Conservation (phyloP, 2,888 invertebrate species). For the Noctua comes region DNA sequence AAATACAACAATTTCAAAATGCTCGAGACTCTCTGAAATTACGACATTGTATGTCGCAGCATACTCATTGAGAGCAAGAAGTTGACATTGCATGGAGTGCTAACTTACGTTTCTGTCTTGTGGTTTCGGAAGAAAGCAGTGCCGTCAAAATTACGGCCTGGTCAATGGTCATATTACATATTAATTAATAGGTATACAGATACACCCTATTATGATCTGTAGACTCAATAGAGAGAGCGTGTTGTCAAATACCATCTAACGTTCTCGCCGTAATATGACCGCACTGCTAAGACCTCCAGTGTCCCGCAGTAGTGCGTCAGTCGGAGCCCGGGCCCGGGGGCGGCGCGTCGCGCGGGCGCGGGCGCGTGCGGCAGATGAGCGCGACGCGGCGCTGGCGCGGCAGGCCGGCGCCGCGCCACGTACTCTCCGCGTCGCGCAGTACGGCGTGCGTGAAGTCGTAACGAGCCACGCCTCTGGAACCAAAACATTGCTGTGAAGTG, state of each 20-base stretch:
- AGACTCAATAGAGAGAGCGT: background rate
- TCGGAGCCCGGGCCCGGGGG: background rate
- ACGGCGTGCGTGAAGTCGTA: slow-evolving; percentile 98
- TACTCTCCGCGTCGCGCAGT: slow-evolving; percentile 89
- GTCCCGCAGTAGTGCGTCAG: background rate
- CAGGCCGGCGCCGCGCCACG: slow-evolving; percentile 70
- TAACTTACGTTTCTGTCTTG: background rate
- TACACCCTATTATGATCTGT: background rate
- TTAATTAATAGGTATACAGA: background rate
- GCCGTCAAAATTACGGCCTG: background rate
- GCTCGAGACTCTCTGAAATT: background rate
- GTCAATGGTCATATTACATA: background rate
- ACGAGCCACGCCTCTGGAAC: slow-evolving; percentile 93
- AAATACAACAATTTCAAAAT: background rate
- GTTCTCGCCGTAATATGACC: background rate
- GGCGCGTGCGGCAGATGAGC: slow-evolving; percentile 74
- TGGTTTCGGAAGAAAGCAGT: background rate
- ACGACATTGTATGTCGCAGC: background rate
- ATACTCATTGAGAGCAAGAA: background rate
- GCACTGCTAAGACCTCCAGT: background rate
- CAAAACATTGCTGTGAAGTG: background rate
- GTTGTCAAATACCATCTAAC: background rate
- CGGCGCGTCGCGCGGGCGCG: background rate
- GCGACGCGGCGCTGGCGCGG: slow-evolving; percentile 74
- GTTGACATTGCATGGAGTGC: background rate